Evolutionary conservation across 2,888 invertebrate genomes (phyloP), one percentile per base, ranked within the genome.

Genomic region (Ichneumon xanthorius): DNA sequence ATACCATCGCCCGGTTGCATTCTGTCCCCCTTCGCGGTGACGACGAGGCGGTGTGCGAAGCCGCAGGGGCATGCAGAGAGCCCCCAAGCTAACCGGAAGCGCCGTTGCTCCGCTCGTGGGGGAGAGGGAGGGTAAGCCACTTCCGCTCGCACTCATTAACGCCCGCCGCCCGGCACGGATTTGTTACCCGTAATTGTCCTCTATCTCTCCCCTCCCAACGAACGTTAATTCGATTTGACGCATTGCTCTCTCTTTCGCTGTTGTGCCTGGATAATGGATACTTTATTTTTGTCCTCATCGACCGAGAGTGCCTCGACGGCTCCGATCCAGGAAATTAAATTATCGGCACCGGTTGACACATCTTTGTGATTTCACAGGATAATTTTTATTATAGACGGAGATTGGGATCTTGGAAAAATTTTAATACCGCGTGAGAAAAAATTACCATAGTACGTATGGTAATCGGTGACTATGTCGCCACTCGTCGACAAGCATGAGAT

Each of bases 71-170:
- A 19, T 30, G 50, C 68, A 63, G 30, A 78, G 37, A 80, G 50
- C 92, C 93, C 92, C 92, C 92, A 91, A 91, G 90, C 91, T 86
- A 90, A 92, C 93, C 93, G 93, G 93, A 93, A 93, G 90, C 91
- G 73, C 67, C 83, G 72, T 78, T 78, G 79, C 90, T 63, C 91
- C 88, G 91, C 67, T 65, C 67, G 65, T 14, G 65, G 53, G 58
- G 33, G 76, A 33, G 75, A 73, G 82, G 82, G 58, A 53, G 76
- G 30, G 67, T 84, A 80, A 82, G 75, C 82, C 90, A 89, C 91
- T 93, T 94, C 93, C 93, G 93, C 91, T 85, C 92, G 92, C 92
- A 92, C 92, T 94, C 93, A 93, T 94, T 93, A 94, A 92, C 93
- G 92, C 93, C 91, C 90, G 88, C 89, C 77, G 76, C 80, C 87